These are phyloP conservation scores for Trichonephila inaurata DNA, from an alignment of 1,140 invertebrate species.

Conservation along the genomic window DNA sequence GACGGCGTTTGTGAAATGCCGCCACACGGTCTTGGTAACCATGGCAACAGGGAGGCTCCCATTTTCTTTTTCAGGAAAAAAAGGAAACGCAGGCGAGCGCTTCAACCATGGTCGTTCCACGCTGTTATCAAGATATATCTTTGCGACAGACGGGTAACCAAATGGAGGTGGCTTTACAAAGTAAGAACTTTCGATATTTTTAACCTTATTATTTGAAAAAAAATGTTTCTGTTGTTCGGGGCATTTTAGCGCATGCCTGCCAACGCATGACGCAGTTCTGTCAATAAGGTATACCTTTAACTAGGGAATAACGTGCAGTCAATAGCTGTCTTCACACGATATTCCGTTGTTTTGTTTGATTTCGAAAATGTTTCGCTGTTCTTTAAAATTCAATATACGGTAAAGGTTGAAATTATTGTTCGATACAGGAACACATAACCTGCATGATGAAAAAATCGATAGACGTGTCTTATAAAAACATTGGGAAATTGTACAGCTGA, in stretches of 20 bases:
- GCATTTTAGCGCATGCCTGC: slow-evolving; percentile 36
- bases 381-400: background rate
- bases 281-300: slow-evolving; percentile 1
- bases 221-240: slow-evolving; percentile 37
- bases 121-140: slow-evolving; percentile 53
- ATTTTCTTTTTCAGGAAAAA: slow-evolving; percentile 30
- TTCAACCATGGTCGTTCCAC: slow-evolving; percentile 45
- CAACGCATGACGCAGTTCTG: background rate
- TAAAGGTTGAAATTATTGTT: background rate
- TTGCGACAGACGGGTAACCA: slow-evolving; percentile 26
- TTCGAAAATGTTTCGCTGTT: background rate
- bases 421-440: background rate
- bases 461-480: background rate
- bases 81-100: background rate
- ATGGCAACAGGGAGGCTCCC: slow-evolving; percentile 68
- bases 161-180: slow-evolving; percentile 31
- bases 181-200: slow-evolving; percentile 52
- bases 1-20: slow-evolving; percentile 41
- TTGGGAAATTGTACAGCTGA: background rate
- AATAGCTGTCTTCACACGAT: background rate
- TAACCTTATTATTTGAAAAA: slow-evolving; percentile 2
- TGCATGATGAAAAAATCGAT: background rate
- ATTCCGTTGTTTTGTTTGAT: background rate
- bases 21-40: slow-evolving; percentile 64
- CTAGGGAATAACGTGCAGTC: background rate